Evolutionary conservation across 2,113 vertebrate species (phyloP).

Genomic region (Odontophorus gujanensis): DNA sequence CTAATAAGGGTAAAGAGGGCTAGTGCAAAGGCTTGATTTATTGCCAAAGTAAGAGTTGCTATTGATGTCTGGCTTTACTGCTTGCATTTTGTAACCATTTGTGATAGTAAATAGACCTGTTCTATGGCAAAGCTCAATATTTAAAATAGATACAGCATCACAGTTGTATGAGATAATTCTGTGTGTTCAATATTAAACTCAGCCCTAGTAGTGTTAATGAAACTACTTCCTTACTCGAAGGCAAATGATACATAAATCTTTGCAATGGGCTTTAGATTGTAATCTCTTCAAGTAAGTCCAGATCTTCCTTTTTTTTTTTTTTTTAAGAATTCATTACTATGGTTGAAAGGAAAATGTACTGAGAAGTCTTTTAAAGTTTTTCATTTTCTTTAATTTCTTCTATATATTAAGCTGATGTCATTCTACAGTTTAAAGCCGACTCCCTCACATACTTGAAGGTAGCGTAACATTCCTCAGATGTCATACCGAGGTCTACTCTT

Average conservation of each 20-base stretch:
- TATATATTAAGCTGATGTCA: not conserved
- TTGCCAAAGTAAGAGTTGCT: not conserved
- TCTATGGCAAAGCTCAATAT: not conserved
- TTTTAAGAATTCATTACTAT: not conserved
- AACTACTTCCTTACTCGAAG: not conserved
- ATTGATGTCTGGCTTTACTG: not conserved
- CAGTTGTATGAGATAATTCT: not conserved
- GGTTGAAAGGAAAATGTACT: not conserved
- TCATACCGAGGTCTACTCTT: not conserved
- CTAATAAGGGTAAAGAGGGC: not conserved
- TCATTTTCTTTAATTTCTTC: not conserved
- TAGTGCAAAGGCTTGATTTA: not conserved
- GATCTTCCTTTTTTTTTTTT: not conserved
- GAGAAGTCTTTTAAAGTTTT: not conserved
- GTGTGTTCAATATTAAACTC: not conserved
- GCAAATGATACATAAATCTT: conserved; percentile 5
- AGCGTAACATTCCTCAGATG: rapidly evolving
- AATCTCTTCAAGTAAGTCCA: not conserved
- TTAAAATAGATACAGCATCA: not conserved
- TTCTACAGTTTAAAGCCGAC: not conserved
- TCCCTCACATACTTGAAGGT: not conserved
- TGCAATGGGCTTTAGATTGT: not conserved
- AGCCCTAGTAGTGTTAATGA: not conserved
- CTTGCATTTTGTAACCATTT: not conserved
- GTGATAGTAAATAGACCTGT: not conserved